Percentiles rank a stretch among this genome's conserved stretches.
Evolutionary conservation across 2,888 invertebrate genomes (phyloP).

Genomic region (Cerastis rubricosa): DNA sequence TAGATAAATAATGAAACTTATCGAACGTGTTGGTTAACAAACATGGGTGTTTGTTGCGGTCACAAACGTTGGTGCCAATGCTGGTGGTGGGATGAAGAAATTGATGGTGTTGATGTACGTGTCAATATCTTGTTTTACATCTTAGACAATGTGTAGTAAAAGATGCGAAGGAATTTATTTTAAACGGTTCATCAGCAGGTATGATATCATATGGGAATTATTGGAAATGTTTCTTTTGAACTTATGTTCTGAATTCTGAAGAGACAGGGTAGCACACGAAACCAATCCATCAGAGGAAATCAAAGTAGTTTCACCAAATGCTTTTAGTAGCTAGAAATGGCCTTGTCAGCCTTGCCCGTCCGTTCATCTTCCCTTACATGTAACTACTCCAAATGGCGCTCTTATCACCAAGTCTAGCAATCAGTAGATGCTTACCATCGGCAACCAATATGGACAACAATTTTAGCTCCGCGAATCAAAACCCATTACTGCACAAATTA

Average conservation of each 20-base stretch:
- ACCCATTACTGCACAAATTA: slow-evolving; percentile 73
- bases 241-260: not conserved
- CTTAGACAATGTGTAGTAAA: not conserved
- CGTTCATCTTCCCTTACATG: not conserved
- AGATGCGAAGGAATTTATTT: not conserved
- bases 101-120: slow-evolving; percentile 27
- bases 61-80: slow-evolving; percentile 35
- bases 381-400: not conserved
- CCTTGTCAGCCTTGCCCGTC: not conserved
- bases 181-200: not conserved
- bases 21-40: slow-evolving; percentile 73
- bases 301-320: not conserved
- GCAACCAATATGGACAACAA: slow-evolving; percentile 39
- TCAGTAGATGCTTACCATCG: not conserved
- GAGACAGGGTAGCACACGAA: not conserved
- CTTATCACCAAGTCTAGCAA: not conserved
- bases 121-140: slow-evolving; percentile 30
- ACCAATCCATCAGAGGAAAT: not conserved
- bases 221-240: not conserved
- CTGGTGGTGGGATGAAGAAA: slow-evolving; percentile 40
- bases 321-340: not conserved
- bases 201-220: not conserved
- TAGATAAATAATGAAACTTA: slow-evolving; percentile 88
- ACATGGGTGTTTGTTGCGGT: slow-evolving; percentile 66
- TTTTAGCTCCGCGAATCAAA: slow-evolving; percentile 59